Evolutionary conservation across 2,113 vertebrate genomes (phyloP).

Genomic region (Beaufortia kweichowensis): DNA sequence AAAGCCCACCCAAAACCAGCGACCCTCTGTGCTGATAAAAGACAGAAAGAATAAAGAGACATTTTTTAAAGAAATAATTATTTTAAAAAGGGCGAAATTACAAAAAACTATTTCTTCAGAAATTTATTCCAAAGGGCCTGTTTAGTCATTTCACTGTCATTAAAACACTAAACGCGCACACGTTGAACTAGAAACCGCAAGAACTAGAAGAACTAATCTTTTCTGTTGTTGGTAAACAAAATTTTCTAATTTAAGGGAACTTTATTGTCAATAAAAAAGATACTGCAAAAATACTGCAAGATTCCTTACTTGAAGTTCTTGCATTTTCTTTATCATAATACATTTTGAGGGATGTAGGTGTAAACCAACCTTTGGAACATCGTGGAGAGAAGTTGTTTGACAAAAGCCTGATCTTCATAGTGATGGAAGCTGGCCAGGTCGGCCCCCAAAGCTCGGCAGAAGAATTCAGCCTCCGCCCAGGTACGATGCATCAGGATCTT

Average conservation of each 20-base stretch:
- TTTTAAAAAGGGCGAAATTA: neutral
- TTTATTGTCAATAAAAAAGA: too few relatives aligned
- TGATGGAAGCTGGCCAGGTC: constrained; percentile 91
- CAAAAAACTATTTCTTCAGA: neutral
- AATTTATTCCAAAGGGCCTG: too few relatives aligned
- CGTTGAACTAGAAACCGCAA: too few relatives aligned
- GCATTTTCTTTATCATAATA: too few relatives aligned
- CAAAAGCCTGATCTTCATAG: constrained; percentile 86
- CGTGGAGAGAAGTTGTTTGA: constrained; percentile 80
- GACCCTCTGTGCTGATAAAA: constrained; percentile 77
- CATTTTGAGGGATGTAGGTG: neutral
- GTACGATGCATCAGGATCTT: constrained; percentile 90
- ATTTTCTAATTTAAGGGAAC: too few relatives aligned
- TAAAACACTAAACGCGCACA: too few relatives aligned
- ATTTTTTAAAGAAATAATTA: neutral
- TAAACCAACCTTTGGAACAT: constrained; percentile 86
- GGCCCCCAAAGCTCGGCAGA: constrained; percentile 89
- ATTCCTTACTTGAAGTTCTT: too few relatives aligned
- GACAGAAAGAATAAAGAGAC: constrained; percentile 7
- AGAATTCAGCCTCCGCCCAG: constrained; percentile 88
- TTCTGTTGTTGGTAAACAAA: too few relatives aligned
- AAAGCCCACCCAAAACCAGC: constrained; percentile 94
- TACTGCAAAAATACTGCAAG: too few relatives aligned
- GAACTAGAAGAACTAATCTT: too few relatives aligned
- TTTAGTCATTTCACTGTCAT: too few relatives aligned